These are phyloP conservation scores for Drepana falcataria DNA, from an alignment of 2,888 invertebrate species.

Conservation along the genomic window DNA sequence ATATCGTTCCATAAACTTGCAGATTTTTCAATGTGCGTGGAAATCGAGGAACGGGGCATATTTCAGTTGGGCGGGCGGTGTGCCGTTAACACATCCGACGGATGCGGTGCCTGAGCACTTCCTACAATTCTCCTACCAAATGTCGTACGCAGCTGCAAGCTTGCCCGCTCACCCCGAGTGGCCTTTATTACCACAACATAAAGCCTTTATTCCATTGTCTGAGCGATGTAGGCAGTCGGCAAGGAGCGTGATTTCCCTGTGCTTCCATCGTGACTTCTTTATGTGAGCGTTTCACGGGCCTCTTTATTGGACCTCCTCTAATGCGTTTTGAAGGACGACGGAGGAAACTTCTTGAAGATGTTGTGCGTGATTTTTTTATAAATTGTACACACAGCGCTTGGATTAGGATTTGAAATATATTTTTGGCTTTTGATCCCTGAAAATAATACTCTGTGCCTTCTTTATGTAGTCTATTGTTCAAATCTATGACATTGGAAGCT, in stretches of 20 bases:
- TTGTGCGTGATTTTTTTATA: neutral
- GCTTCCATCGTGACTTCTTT: conserved; percentile 27
- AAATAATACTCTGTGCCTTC: no score
- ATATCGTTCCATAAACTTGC: conserved; percentile 14
- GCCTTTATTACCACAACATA: conserved; percentile 4
- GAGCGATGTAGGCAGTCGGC: conserved; percentile 4
- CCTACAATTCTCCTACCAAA: conserved; percentile 29
- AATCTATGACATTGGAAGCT: no score
- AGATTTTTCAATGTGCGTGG: conserved; percentile 32
- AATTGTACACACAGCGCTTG: neutral
- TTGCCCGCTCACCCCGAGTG: conserved; percentile 3
- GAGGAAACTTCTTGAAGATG: conserved; percentile 16
- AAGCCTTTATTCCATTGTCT: conserved; percentile 3
- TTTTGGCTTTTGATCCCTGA: neutral
- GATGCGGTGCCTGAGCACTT: conserved; percentile 29
- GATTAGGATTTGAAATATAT: neutral
- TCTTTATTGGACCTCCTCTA: conserved; percentile 33
- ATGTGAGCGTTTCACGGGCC: conserved; percentile 27
- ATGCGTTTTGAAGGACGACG: conserved; percentile 27
- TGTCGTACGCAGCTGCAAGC: conserved; percentile 22
- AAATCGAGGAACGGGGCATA: conserved; percentile 23
- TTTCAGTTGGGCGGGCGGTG: conserved; percentile 14
- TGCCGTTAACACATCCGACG: conserved; percentile 39
- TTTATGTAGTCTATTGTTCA: no score
- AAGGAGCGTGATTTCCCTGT: conserved; percentile 22